A percentile compares a stretch with the other conserved stretches of the same genome.
Evolutionary conservation across 2,888 invertebrate species (phyloP).

Genomic region (Rotaria socialis): DNA sequence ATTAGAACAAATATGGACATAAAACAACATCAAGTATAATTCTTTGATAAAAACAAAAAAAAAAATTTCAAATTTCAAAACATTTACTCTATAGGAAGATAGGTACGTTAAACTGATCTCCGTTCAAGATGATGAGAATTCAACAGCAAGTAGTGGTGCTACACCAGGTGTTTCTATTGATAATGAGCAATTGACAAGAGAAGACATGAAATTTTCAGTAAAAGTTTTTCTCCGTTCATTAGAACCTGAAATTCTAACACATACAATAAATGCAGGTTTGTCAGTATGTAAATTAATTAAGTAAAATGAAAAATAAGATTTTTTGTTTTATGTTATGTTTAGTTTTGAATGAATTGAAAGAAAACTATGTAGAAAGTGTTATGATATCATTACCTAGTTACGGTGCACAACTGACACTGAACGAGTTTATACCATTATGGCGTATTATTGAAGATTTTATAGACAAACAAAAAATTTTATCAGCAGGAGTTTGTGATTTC

Average conservation of each 20-base stretch:
- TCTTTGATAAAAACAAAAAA: no score
- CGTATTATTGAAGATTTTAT: conserved; percentile 71
- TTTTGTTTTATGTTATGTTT: conserved; percentile 54
- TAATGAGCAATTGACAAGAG: background rate
- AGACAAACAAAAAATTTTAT: conserved; percentile 66
- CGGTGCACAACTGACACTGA: conserved; percentile 58
- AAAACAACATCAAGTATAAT: conserved; percentile 49
- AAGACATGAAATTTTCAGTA: conserved; percentile 58
- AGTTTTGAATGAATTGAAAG: conserved; percentile 71
- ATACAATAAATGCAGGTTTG: conserved; percentile 72
- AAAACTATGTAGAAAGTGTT: conserved; percentile 74
- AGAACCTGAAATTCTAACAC: conserved; percentile 66
- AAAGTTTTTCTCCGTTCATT: conserved; percentile 77
- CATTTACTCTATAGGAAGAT: background rate
- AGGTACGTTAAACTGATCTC: background rate
- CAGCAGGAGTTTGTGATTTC: conserved; percentile 82
- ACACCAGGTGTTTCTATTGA: conserved; percentile 48
- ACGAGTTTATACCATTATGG: conserved; percentile 74
- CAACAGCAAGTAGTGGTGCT: conserved; percentile 47
- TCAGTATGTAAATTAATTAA: background rate
- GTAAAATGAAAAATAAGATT: background rate
- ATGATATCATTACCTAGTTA: conserved; percentile 68
- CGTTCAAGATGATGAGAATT: background rate
- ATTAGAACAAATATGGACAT: conserved; percentile 49
- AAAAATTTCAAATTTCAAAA: no score